Conservation (phyloP, 2,113 vertebrate species). For the Gnathonemus longibarbis region DNA sequence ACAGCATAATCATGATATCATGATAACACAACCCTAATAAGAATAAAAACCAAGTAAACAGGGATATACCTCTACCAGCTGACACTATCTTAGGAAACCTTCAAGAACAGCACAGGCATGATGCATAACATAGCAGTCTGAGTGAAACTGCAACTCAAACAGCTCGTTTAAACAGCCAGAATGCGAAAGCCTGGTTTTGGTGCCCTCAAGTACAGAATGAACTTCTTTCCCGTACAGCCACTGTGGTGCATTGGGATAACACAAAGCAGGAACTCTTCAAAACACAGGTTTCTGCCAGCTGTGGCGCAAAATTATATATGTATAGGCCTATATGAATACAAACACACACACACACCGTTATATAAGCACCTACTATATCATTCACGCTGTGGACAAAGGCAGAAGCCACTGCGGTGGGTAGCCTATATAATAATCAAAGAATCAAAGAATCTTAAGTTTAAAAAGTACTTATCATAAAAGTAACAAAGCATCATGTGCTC, state of each 20-base stretch:
- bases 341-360: background rate
- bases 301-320: background rate
- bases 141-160: background rate
- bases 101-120: background rate
- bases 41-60: background rate
- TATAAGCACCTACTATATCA: background rate
- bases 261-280: background rate
- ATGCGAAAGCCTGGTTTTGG: background rate
- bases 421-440: background rate
- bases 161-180: background rate
- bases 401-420: background rate
- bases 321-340: background rate
- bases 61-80: background rate
- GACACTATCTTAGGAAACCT: background rate
- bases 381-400: background rate
- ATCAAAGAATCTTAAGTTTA: background rate
- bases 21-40: background rate
- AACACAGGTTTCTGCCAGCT: background rate
- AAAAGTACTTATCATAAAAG: background rate
- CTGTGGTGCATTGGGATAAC: background rate
- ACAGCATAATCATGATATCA: background rate
- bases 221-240: background rate
- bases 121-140: background rate
- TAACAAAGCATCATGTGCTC: background rate
- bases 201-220: background rate